Base-by-base conservation (phyloP, 1,140 invertebrate genomes). In the Anoplophora glabripennis region DNA sequence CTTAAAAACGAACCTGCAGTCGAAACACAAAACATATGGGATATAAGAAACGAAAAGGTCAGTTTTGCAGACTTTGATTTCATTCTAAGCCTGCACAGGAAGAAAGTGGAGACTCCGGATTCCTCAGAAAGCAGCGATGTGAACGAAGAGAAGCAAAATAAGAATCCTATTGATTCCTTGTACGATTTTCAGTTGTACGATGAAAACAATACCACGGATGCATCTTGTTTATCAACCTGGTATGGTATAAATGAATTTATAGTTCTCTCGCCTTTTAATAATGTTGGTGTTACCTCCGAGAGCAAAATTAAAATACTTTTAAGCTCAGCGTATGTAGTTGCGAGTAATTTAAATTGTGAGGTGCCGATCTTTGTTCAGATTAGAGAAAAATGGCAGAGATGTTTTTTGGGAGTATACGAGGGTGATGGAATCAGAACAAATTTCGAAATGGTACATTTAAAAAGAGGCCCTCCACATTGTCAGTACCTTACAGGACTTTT, bases 391-490 rank as follows among this genome's bases (percentile, higher is more conserved):
- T 88, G 87, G 81, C 89, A 92, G 69, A 86, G 88, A 64, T 89
- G 86, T 77, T 97, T 89, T 76, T 76, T 88, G 36, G 93, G 93
- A 18, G 82, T 89, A 8, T 88, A 85, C 68, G 83, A 91, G 72
- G 84, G 86, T 45, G 85, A 81, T 70, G 87, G 87, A 46, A 80
- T 87, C 7, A 82, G 87, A 60, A 86, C 87, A 18, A 86, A 88
- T 70, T 94, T 92, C 77, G 89, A 96, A 69, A 92, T 95, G 82
- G 87, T 94, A 56, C 91, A 95, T 72, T 79, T 97, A 37, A 88
- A 87, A 70, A 84, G 84, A 67, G 81, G 89, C 54, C 92, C 92
- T n/a, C 79, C 82, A 37, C 87, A 93, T 66, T 94, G 87, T 69
- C 86, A 85, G 59, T 89, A 95, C 78, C 79, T 97, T 1, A 86